Conservation (phyloP, 2,113 vertebrate species). For the Alosa alosa region DNA sequence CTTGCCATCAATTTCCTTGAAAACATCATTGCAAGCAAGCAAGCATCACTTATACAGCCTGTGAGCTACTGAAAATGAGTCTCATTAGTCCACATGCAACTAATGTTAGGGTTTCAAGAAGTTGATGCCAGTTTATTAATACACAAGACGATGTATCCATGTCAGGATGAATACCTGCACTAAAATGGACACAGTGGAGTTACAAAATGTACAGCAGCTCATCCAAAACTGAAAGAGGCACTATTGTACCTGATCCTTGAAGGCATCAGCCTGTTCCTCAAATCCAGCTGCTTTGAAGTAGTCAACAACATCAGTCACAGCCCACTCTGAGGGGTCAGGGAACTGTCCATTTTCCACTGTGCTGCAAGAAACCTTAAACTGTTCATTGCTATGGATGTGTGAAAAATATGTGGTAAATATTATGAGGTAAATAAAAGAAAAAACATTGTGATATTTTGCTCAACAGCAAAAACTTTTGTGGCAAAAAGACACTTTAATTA, state of each 20-base stretch:
- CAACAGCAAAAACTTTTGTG: no score
- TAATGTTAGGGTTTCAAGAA: not conserved
- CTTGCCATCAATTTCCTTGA: constrained; percentile 85
- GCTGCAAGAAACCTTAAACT: constrained; percentile 54
- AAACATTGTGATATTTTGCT: no score
- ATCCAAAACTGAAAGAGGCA: not conserved
- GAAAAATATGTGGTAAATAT: no score
- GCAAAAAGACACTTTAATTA: no score
- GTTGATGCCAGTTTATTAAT: no score
- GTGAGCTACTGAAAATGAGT: not conserved
- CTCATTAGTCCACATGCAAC: not conserved
- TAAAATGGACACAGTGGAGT: not conserved
- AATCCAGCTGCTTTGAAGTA: constrained; percentile 83
- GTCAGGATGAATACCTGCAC: no score
- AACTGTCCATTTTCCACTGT: constrained; percentile 76
- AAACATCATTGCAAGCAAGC: constrained; percentile 37
- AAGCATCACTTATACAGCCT: not conserved
- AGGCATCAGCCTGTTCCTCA: constrained; percentile 80
- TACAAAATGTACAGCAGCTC: not conserved
- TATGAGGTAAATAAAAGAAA: no score
- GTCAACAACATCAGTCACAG: constrained; percentile 80
- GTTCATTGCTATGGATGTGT: not conserved
- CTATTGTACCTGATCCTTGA: constrained; percentile 80
- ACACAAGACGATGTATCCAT: no score
- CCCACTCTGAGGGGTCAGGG: constrained; percentile 80